Evolutionary conservation across 2,113 vertebrate genomes (phyloP), one percentile per base, ranked within the genome.

Genomic region (Pteruthius melanotis): DNA sequence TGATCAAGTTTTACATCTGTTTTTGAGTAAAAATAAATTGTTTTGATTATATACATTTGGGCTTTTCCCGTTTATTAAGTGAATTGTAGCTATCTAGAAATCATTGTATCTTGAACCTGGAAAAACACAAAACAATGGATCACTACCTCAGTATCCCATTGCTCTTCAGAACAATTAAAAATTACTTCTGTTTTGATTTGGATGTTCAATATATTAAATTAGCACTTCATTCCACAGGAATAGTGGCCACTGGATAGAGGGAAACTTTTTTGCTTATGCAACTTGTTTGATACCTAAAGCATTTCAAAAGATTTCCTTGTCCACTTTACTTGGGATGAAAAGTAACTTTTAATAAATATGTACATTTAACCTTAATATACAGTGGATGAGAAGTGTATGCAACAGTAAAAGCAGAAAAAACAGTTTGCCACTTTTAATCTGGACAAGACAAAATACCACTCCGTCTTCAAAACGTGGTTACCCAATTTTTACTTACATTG

Each of bases 71-170:
- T 89, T 94, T 96, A 95, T 96, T 96, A 98, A 96, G 83, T 94
- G 87, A 91, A 69, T 69, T 91, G 52, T 69, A 94, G 77, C 70
- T 93, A 74, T 94, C 82, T 94, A 95, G 94, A 97, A 97, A 87
- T 77, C 50, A 95, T 22, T 95, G 63, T 61, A 84, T 96, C 92
- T 96, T 94, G 89, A 97, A 97, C 95, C 78, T 88, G 94, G 86
- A 81, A 65, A 93, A 96, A 82, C 40, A 91, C 47, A 83, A 95
- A 89, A 88, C 70, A 95, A 69, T 52, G 54, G 35, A 95, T 94
- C 85, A 50, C 24, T 70, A 45, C 9, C n/a, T 90, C 8, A 7
- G 39, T 66, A 96, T 84, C 80, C 52, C 81, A 93, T 37, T 95
- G 75, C 85, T 96, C 86, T 81, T 97, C 61, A 50, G 47, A 93